phyloP scores from a whole-genome alignment of 2,888 invertebrate genomes.

The Pyrrhosoma nymphula region DNA sequence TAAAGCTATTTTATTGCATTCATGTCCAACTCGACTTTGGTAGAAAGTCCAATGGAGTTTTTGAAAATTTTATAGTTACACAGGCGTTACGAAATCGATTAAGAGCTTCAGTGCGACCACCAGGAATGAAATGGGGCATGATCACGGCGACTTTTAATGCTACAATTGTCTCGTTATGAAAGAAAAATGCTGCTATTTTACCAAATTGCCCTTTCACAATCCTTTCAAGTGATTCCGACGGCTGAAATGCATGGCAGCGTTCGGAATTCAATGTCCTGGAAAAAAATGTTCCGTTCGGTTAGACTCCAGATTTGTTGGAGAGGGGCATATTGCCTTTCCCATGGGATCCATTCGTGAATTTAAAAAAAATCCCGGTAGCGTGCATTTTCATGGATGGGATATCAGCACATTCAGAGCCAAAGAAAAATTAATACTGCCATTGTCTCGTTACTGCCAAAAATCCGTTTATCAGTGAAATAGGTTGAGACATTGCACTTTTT shows the following conservation, averaged over 20 bases:
- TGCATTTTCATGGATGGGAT: background rate
- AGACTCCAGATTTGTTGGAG: background rate
- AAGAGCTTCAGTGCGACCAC: background rate
- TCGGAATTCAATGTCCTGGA: constrained; percentile 28
- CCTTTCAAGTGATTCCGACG: constrained; percentile 25
- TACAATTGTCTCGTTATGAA: constrained; percentile 50
- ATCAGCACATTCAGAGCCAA: background rate
- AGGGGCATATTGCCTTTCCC: constrained; percentile 35
- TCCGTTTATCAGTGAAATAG: constrained; percentile 12
- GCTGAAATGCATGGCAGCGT: constrained; percentile 1
- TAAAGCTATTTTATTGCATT: background rate
- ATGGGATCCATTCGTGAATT: background rate
- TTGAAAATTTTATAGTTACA: background rate
- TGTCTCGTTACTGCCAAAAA: background rate
- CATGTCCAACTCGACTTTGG: background rate
- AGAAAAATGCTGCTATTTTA: constrained; percentile 11
- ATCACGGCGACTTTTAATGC: constrained; percentile 39
- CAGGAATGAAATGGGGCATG: constrained; percentile 29
- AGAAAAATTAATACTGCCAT: background rate
- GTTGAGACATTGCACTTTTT: background rate
- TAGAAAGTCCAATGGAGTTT: background rate
- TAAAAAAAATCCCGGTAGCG: background rate
- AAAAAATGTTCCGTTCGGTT: constrained; percentile 37
- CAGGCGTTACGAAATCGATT: constrained; percentile 28
- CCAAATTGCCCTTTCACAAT: constrained; percentile 12